These are phyloP conservation scores for Centroberyx gerrardi DNA, from an alignment of 2,797 vertebrate genomes.

Conservation along the genomic window DNA sequence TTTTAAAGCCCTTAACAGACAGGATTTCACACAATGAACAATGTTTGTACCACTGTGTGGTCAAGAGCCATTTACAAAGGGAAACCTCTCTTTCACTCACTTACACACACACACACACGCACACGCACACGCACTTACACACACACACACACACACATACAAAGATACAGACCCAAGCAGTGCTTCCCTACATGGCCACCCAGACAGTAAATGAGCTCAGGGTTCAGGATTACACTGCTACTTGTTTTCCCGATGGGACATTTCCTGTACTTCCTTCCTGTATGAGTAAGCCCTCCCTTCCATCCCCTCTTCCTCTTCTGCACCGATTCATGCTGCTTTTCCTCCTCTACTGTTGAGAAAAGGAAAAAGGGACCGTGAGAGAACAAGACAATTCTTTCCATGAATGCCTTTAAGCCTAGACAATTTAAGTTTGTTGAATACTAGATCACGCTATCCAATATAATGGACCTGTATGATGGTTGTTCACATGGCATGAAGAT, in stretches of 20 bases:
- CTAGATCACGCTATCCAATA: background rate
- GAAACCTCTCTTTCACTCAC: background rate
- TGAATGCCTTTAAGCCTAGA: background rate
- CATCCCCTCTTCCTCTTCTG: slow-evolving; percentile 12
- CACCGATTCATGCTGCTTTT: background rate
- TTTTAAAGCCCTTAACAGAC: background rate
- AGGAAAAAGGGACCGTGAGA: background rate
- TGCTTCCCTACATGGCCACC: slow-evolving; percentile 73
- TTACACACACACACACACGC: background rate
- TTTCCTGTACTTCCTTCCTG: slow-evolving; percentile 85
- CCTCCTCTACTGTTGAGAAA: slow-evolving; percentile 29
- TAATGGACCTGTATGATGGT: background rate
- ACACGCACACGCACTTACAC: slow-evolving; percentile 17
- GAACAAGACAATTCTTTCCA: background rate
- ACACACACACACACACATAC: slow-evolving; percentile 22
- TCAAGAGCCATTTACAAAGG: slow-evolving; percentile 21
- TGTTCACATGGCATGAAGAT: background rate
- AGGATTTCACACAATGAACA: background rate
- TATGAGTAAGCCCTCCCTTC: slow-evolving; percentile 62
- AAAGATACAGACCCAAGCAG: slow-evolving; percentile 32
- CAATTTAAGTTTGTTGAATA: background rate
- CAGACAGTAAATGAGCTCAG: slow-evolving; percentile 79
- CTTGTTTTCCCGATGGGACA: slow-evolving; percentile 79
- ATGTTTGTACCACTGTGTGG: background rate
- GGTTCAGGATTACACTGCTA: slow-evolving; percentile 76